Conservation (phyloP, 1,140 invertebrate species). For the Metopolophium dirhodum region DNA sequence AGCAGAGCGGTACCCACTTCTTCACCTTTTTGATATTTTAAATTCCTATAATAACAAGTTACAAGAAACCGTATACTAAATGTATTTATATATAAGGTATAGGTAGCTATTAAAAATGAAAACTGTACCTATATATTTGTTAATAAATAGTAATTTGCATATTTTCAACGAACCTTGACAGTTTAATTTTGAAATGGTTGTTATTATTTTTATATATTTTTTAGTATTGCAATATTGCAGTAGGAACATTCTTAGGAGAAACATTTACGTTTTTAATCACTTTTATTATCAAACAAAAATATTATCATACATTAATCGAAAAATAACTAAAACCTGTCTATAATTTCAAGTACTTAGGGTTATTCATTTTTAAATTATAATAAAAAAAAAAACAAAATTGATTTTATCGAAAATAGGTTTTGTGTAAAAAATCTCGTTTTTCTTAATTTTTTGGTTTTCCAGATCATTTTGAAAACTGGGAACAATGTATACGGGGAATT, state of each 20-base stretch:
- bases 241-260: background rate
- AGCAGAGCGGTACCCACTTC: too few relatives aligned
- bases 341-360: background rate
- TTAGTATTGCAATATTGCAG: background rate
- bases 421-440: background rate
- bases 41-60: background rate
- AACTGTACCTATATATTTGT: background rate
- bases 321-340: background rate
- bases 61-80: background rate
- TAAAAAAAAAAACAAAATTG: background rate
- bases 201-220: background rate
- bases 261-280: background rate
- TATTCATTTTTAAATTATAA: background rate
- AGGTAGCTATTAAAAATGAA: background rate
- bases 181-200: too few relatives aligned
- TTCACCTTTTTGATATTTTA: too few relatives aligned
- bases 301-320: background rate
- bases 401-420: background rate
- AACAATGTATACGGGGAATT: background rate
- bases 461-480: background rate
- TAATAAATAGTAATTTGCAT: background rate
- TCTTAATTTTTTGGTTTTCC: background rate
- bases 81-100: background rate
- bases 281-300: background rate
- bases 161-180: background rate